Conservation (phyloP, 2,888 invertebrate species). For the Eupithecia centaureata region DNA sequence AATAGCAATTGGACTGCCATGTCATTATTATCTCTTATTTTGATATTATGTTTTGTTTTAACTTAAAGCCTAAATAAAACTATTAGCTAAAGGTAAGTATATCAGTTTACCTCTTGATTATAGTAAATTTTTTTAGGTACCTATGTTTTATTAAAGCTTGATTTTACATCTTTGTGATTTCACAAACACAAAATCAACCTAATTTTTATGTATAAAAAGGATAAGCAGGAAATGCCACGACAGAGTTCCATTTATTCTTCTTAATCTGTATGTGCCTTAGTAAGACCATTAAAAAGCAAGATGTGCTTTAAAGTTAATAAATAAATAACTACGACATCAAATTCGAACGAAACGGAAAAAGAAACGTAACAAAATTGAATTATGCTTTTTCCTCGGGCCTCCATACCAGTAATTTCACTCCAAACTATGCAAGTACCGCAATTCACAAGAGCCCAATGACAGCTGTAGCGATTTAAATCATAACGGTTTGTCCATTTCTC, state of each 20-base stretch:
- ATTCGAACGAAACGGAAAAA: not conserved
- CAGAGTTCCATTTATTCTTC: not conserved
- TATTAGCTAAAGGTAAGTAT: no score
- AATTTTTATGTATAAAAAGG: not conserved
- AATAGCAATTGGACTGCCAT: no score
- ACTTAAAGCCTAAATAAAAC: no score
- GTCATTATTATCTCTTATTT: no score
- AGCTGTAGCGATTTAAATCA: conserved; percentile 78
- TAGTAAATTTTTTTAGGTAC: no score
- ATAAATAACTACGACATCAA: not conserved
- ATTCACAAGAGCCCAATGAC: conserved; percentile 69
- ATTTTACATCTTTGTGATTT: not conserved
- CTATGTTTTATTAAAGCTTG: not conserved
- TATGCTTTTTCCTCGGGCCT: not conserved
- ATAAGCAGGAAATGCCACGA: not conserved
- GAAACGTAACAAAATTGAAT: not conserved
- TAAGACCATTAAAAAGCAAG: not conserved
- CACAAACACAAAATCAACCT: no score
- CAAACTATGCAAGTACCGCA: conserved; percentile 69
- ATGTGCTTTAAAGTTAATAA: not conserved
- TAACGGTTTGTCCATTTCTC: conserved; percentile 76
- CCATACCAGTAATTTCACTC: conserved; percentile 17
- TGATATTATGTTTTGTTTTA: no score
- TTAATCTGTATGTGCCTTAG: not conserved
- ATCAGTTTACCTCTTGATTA: no score